phyloP scores from a whole-genome alignment of 2,888 invertebrate genomes.

The Plagiodera versicolora region DNA sequence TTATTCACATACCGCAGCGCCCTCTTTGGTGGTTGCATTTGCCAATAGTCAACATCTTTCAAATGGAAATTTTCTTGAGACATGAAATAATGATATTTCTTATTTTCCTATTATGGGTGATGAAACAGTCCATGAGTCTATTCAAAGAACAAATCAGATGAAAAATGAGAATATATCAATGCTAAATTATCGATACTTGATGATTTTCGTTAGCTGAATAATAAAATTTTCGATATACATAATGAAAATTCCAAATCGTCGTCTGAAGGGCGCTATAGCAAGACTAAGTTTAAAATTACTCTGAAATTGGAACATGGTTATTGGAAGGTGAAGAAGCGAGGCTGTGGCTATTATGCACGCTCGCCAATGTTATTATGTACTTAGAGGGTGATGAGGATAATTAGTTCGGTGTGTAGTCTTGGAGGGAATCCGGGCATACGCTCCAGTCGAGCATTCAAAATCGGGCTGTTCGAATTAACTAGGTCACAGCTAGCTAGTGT shows the following conservation, averaged over 20 bases:
- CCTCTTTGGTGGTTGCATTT: no score
- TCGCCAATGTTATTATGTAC: slow-evolving; percentile 42
- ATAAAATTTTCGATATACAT: no score
- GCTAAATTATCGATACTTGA: no score
- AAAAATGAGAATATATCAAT: no score
- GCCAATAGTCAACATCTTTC: no score
- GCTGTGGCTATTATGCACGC: slow-evolving; percentile 38
- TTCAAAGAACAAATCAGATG: no score
- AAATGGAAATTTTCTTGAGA: no score
- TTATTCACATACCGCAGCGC: no score
- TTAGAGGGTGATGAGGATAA: slow-evolving; percentile 43
- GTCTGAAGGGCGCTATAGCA: background rate
- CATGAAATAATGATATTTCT: no score
- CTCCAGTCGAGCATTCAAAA: slow-evolving; percentile 41
- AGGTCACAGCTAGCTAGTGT: slow-evolving; percentile 39
- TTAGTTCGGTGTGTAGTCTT: slow-evolving; percentile 42
- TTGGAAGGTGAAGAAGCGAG: slow-evolving; percentile 40
- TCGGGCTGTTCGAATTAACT: slow-evolving; percentile 40
- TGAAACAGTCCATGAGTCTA: no score
- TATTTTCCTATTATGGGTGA: no score
- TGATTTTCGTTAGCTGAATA: no score
- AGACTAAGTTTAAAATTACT: background rate
- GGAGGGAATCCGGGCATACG: slow-evolving; percentile 40
- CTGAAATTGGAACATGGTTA: slow-evolving; percentile 29
- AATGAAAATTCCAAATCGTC: background rate